A percentile compares a stretch with the other conserved stretches of the same genome.
Conservation (phyloP, 2,113 vertebrate genomes). For the Nerophis lumbriciformis region DNA sequence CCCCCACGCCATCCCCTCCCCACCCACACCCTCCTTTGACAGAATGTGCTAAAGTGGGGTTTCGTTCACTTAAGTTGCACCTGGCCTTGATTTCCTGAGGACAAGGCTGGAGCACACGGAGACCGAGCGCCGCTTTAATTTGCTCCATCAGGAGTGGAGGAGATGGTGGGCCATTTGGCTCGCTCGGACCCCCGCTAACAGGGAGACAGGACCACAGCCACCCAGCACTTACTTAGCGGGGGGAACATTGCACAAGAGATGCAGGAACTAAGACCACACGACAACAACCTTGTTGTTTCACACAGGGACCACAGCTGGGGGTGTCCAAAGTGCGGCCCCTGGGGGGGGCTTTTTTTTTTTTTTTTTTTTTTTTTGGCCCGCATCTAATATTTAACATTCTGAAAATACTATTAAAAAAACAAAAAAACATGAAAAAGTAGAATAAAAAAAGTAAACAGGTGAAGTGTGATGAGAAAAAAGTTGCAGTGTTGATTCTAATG, state of each 20-base stretch:
- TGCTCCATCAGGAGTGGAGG: constrained; percentile 42
- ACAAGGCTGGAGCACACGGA: constrained; percentile 58
- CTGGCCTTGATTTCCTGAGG: constrained; percentile 68
- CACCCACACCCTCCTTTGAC: neutral
- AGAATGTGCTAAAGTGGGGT: constrained; percentile 62
- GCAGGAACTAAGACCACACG: neutral
- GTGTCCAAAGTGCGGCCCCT: too few species aligned
- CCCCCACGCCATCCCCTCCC: neutral
- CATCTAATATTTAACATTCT: too few species aligned
- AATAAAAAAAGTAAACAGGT: too few species aligned
- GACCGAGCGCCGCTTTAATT: constrained; percentile 60
- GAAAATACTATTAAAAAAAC: too few species aligned
- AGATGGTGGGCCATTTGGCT: constrained; percentile 58
- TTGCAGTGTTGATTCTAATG: too few species aligned
- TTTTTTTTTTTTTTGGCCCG: too few species aligned
- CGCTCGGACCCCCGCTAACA: constrained; percentile 29
- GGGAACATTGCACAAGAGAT: constrained; percentile 3
- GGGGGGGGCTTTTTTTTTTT: too few species aligned
- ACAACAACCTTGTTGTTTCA: too few species aligned
- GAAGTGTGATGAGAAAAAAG: too few species aligned
- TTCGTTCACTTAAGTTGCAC: constrained; percentile 65
- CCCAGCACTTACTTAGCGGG: constrained; percentile 13
- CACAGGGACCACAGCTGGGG: too few species aligned
- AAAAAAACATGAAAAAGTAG: too few species aligned
- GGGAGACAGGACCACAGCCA: constrained; percentile 18